A percentile compares a stretch with the other conserved stretches of the same genome.
These are phyloP conservation scores for Drosophila carrolli DNA, from an alignment of 1,140 invertebrate species.

Conservation along the genomic window DNA sequence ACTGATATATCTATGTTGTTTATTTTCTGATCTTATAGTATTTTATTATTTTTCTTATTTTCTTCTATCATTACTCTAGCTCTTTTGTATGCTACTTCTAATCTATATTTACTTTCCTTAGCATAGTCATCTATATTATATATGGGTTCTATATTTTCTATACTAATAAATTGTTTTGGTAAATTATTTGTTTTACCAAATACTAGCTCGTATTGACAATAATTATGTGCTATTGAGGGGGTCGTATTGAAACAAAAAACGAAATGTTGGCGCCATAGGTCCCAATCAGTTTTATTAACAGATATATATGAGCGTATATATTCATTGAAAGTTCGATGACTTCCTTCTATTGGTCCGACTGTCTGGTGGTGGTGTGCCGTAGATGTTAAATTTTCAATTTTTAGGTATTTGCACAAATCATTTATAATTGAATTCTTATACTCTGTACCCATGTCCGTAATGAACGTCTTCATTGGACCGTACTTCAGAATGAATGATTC, in stretches of 20 bases:
- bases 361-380: slow-evolving; percentile 6
- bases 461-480: slow-evolving; percentile 39
- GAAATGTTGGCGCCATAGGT: slow-evolving; percentile 41
- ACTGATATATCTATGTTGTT: too few relatives aligned
- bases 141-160: neutral
- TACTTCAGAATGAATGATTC: slow-evolving; percentile 36
- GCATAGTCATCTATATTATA: neutral
- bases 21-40: too few relatives aligned
- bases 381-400: slow-evolving; percentile 11
- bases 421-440: slow-evolving; percentile 51
- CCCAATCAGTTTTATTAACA: slow-evolving; percentile 3
- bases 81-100: too few relatives aligned
- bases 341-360: slow-evolving; percentile 29
- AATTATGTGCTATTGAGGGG: slow-evolving; percentile 21
- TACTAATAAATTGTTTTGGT: neutral
- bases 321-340: slow-evolving; percentile 39
- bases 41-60: too few relatives aligned
- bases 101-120: too few relatives aligned
- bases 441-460: slow-evolving; percentile 43
- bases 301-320: slow-evolving; percentile 37
- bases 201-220: slow-evolving; percentile 14
- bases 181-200: neutral
- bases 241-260: slow-evolving; percentile 52
- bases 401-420: slow-evolving; percentile 38
- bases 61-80: too few relatives aligned